These are phyloP conservation scores for Pseudoips prasinana DNA, from an alignment of 2,888 invertebrate species.

Conservation along the genomic window DNA sequence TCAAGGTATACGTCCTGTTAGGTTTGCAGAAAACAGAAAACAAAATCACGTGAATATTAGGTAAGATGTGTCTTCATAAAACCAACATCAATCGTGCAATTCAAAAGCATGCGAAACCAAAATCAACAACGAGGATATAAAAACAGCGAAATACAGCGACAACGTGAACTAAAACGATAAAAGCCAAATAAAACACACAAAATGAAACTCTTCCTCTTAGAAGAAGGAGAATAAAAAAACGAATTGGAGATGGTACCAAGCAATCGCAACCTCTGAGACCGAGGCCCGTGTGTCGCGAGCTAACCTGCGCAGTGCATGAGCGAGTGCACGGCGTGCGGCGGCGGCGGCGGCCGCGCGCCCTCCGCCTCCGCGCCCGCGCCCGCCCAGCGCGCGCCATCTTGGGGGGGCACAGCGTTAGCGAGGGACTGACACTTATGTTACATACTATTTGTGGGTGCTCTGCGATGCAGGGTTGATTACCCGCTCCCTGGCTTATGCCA, in stretches of 20 bases:
- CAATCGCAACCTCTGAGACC: too few relatives aligned
- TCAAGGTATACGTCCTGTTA: constrained; percentile 76
- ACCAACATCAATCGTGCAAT: constrained; percentile 33
- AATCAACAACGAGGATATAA: constrained; percentile 15
- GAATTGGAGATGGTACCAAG: too few relatives aligned
- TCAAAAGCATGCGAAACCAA: constrained; percentile 32
- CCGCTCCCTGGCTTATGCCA: too few relatives aligned
- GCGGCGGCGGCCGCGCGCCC: constrained; percentile 87
- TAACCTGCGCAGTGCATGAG: constrained; percentile 92
- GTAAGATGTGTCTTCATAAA: constrained; percentile 18
- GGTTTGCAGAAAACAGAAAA: constrained; percentile 50
- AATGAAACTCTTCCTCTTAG: not conserved
- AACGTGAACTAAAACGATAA: not conserved
- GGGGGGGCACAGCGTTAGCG: too few relatives aligned
- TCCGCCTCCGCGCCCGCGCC: constrained; percentile 73
- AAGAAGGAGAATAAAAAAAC: too few relatives aligned
- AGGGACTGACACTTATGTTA: too few relatives aligned
- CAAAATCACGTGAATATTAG: constrained; percentile 33
- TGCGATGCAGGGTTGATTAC: too few relatives aligned
- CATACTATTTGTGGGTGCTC: too few relatives aligned
- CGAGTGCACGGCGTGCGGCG: constrained; percentile 82
- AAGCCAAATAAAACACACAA: constrained; percentile 6
- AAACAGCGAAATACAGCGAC: not conserved
- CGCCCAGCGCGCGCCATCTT: constrained; percentile 73
- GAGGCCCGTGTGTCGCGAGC: constrained; percentile 42